phyloP scores from a whole-genome alignment of 2,113 vertebrate genomes.

The Cephalopterus ornatus region DNA sequence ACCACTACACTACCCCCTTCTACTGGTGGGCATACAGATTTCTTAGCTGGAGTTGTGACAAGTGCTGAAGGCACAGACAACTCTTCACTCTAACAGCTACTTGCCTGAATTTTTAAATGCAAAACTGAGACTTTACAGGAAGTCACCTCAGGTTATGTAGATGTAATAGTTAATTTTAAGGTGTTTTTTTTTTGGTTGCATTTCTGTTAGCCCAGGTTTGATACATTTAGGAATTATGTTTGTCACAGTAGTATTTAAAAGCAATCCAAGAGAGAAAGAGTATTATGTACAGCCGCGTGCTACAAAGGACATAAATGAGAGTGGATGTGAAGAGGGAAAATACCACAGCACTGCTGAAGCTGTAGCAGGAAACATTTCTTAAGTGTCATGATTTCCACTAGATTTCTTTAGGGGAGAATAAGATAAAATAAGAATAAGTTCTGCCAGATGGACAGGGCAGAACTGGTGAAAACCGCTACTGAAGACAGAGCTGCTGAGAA shows the following conservation, averaged over 20 bases:
- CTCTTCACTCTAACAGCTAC: background rate
- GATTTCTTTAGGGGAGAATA: background rate
- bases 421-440: no score
- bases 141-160: accelerated
- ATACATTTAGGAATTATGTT: background rate
- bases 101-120: background rate
- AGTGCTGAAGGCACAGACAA: background rate
- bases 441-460: background rate
- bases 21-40: background rate
- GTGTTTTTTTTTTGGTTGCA: background rate
- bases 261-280: background rate
- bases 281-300: background rate
- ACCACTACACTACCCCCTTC: background rate
- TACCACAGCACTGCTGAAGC: background rate
- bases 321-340: background rate
- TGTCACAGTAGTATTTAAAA: background rate
- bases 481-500: background rate
- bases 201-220: background rate
- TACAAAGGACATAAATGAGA: accelerated
- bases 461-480: background rate
- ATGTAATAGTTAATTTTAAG: background rate
- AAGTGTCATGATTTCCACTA: background rate
- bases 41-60: background rate
- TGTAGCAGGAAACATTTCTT: background rate
- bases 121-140: background rate